Evolutionary conservation across 1,140 invertebrate species (phyloP), one percentile per base, ranked within the genome.

Genomic region (Drosophila sucinea): DNA sequence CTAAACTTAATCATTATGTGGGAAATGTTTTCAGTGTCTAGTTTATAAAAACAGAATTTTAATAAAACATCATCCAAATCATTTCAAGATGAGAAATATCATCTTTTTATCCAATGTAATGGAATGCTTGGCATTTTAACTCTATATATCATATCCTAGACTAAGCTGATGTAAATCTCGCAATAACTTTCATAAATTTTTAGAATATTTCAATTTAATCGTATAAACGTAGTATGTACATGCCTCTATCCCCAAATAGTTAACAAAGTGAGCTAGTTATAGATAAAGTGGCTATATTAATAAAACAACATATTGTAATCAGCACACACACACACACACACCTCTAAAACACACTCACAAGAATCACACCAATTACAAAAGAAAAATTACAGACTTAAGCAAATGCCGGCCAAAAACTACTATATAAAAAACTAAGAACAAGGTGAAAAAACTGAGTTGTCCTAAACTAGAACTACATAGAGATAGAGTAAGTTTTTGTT

Each of bases 161-260:
- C 44, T 51, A 51, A 51, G 44, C 44, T 51, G 44, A 51, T 51
- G 23, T 51, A 51, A 51, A 51, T 51, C 44, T 51, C 23, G 23
- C 2, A 51, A 51, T 23, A 51, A 27, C 0, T 51, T 25, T 6
- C 44, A 51, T 3, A 4, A 51, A 17, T 4, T n/a, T 27, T 8
- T 27, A 51, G 23, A 51, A 27, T 2, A 27, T 27, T 51, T 27
- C 8, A 51, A 27, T 27, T 51, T 51, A 27, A 51, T 27, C 25
- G 8, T 51, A 51, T 51, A 51, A 51, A 51, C 44, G 44, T 51
- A 51, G 44, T 47, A 17, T 17, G 17, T 17, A 47, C 1, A 47
- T 47, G 17, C 44, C 44, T 25, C 1, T 17, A 17, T 0, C 17
- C 17, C 23, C 17, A 47, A 40, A 40, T 40, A 40, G 40, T 41